A percentile compares a stretch with the other conserved stretches of the same genome.
These are phyloP conservation scores for Nyctibius bracteatus DNA, from an alignment of 2,113 vertebrate species.

Conservation along the genomic window DNA sequence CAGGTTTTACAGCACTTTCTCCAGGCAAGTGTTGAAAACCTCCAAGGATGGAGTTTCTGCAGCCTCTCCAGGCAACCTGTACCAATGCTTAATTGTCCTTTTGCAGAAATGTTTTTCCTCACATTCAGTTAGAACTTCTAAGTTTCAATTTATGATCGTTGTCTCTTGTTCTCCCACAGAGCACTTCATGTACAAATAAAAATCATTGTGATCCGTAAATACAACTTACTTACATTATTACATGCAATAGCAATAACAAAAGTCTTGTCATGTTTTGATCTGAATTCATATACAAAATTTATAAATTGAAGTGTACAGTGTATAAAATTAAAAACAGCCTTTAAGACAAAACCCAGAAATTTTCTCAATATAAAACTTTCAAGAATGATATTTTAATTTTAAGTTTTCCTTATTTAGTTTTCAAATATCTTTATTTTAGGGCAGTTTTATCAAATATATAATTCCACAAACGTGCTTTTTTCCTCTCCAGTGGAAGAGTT, in stretches of 20 bases:
- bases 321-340: background rate
- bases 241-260: background rate
- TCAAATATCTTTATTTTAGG: background rate
- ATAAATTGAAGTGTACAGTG: background rate
- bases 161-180: background rate
- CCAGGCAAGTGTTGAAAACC: background rate
- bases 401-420: background rate
- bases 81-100: background rate
- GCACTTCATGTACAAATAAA: background rate
- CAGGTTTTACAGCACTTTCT: background rate
- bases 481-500: background rate
- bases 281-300: background rate
- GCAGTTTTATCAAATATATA: background rate
- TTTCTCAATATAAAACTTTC: background rate
- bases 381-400: background rate
- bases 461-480: background rate
- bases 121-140: background rate
- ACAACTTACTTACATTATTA: background rate
- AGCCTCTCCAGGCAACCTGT: background rate
- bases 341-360: background rate
- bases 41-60: background rate
- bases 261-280: background rate
- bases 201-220: background rate
- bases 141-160: background rate
- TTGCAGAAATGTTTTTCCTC: background rate